phyloP scores from a whole-genome alignment of 2,113 vertebrate genomes.

The Turdus rufiventris region DNA sequence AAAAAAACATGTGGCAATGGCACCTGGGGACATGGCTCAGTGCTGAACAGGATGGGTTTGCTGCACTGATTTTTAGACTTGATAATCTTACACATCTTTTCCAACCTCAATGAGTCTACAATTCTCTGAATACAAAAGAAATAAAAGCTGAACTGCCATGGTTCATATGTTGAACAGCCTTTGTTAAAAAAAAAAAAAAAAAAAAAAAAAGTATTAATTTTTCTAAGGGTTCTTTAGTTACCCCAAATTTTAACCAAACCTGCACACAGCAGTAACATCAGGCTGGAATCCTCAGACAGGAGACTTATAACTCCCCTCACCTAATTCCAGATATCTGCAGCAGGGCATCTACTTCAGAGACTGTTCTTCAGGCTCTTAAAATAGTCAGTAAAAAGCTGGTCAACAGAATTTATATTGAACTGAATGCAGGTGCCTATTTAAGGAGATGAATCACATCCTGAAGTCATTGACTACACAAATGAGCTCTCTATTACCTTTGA shows the following conservation, averaged over 20 bases:
- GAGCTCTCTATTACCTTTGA: background rate
- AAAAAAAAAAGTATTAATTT: background rate
- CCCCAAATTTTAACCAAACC: background rate
- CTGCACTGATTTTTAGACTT: rapidly evolving
- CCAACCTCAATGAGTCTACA: background rate
- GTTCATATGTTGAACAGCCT: rapidly evolving
- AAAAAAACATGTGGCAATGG: rapidly evolving
- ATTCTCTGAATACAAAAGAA: background rate
- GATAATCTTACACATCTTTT: background rate
- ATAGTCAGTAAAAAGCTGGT: background rate
- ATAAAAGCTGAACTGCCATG: background rate
- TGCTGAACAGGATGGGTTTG: background rate
- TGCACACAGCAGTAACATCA: background rate
- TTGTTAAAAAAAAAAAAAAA: background rate
- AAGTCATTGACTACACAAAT: background rate
- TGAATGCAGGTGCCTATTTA: background rate
- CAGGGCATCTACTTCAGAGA: background rate
- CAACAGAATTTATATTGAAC: conserved; percentile 8
- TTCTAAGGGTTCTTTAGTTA: background rate
- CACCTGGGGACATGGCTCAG: background rate
- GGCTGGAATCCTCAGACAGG: background rate
- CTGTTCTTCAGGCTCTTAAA: background rate
- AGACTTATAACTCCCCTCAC: background rate
- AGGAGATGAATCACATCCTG: background rate
- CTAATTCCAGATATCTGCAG: background rate